These are phyloP conservation scores for Chironomus tentans DNA, from an alignment of 2,888 invertebrate species.

Conservation along the genomic window DNA sequence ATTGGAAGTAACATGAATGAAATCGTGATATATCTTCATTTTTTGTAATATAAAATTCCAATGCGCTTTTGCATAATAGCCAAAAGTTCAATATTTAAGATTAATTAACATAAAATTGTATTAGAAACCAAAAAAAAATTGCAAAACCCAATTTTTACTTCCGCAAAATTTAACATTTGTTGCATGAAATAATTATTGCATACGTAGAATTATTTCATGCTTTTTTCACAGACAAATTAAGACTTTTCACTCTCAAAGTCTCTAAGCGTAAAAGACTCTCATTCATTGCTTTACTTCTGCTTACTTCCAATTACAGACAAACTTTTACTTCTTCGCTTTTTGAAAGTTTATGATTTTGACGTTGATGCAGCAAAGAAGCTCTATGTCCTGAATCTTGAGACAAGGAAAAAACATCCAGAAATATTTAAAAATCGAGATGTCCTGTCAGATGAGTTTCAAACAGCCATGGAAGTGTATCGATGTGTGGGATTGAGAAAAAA, in stretches of 20 bases:
- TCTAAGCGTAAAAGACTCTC: background rate
- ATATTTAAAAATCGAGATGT: constrained; percentile 53
- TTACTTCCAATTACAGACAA: constrained; percentile 44
- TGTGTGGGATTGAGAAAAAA: background rate
- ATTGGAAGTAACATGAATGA: too few species aligned
- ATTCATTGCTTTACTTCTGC: background rate
- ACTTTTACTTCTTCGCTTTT: constrained; percentile 48
- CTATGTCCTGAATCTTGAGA: constrained; percentile 50
- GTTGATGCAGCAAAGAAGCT: constrained; percentile 50
- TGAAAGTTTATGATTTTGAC: constrained; percentile 48
- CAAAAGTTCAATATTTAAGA: too few species aligned
- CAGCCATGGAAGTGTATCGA: constrained; percentile 33
- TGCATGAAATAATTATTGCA: too few species aligned
- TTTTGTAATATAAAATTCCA: too few species aligned
- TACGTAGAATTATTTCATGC: too few species aligned
- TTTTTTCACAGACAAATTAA: background rate
- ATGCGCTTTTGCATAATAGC: too few species aligned
- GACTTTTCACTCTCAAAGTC: background rate
- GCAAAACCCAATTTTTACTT: too few species aligned
- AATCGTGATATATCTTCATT: too few species aligned
- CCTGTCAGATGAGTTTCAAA: constrained; percentile 44
- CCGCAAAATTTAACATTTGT: too few species aligned
- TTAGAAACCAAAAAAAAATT: too few species aligned
- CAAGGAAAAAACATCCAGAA: constrained; percentile 51
- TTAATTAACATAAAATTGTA: too few species aligned